phyloP scores from a whole-genome alignment of 1,140 invertebrate species.

The Thalassaphorura encarpata region DNA sequence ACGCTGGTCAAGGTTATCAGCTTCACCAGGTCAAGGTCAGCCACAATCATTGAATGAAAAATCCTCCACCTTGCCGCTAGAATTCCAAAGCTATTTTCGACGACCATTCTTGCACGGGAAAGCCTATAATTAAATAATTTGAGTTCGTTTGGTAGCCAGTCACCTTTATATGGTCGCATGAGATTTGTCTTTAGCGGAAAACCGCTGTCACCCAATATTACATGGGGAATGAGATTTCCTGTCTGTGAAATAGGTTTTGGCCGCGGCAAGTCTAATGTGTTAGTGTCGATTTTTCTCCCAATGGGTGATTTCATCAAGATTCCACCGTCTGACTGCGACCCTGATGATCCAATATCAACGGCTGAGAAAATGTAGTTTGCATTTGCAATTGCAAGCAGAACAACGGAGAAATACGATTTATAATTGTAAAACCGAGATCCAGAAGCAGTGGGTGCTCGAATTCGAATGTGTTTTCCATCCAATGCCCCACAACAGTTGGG shows the following conservation, averaged over 20 bases:
- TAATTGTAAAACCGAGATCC: conserved; percentile 42
- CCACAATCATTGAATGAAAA: conserved; percentile 17
- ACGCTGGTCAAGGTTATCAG: conserved; percentile 32
- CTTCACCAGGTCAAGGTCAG: not conserved
- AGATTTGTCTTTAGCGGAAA: conserved; percentile 33
- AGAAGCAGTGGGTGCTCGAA: conserved; percentile 24
- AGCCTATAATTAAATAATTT: conserved; percentile 17
- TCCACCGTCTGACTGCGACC: conserved; percentile 24
- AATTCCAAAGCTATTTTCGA: conserved; percentile 47
- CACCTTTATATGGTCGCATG: conserved; percentile 37
- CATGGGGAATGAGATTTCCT: conserved; percentile 24
- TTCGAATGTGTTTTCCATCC: conserved; percentile 37
- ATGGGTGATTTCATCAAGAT: not conserved
- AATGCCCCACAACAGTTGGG: conserved; percentile 34
- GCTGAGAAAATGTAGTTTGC: conserved; percentile 33
- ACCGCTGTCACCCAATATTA: conserved; percentile 33
- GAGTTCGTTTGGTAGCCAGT: not conserved
- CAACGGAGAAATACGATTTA: conserved; percentile 35
- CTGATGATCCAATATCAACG: conserved; percentile 34
- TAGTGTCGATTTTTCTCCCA: conserved; percentile 4
- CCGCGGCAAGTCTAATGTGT: not conserved
- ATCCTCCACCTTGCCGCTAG: conserved; percentile 36
- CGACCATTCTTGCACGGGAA: conserved; percentile 36
- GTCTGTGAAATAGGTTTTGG: not conserved
- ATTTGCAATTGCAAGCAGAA: conserved; percentile 34